Percentiles rank a stretch among this genome's conserved stretches.
These are phyloP conservation scores for Tenodera sinensis DNA, from an alignment of 2,888 invertebrate species.

Conservation along the genomic window DNA sequence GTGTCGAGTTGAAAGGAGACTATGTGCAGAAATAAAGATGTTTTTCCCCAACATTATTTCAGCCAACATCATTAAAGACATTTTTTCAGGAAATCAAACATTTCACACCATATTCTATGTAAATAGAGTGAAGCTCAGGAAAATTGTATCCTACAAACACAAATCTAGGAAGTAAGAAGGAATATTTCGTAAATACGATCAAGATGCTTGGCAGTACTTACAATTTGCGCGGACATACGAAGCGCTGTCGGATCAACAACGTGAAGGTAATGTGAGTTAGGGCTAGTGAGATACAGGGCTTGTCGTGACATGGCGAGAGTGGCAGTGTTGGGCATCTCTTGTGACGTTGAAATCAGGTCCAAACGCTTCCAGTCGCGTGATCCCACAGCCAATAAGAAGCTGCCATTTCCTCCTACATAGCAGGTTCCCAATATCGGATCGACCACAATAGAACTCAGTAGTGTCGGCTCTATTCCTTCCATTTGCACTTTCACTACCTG, in stretches of 20 bases:
- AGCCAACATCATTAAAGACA: too few species aligned
- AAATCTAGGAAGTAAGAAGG: too few species aligned
- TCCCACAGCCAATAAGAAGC: not conserved
- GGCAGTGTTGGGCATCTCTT: not conserved
- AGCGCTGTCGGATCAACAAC: not conserved
- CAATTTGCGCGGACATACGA: not conserved
- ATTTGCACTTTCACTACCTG: not conserved
- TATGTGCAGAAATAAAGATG: too few species aligned
- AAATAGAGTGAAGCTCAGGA: too few species aligned
- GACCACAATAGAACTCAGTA: not conserved
- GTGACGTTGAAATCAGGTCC: not conserved
- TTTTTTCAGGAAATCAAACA: too few species aligned
- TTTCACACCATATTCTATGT: too few species aligned
- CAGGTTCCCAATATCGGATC: not conserved
- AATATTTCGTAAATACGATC: too few species aligned
- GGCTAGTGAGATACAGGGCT: conserved; percentile 13
- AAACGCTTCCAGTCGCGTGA: not conserved
- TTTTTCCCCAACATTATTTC: too few species aligned
- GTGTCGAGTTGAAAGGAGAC: too few species aligned
- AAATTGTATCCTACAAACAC: too few species aligned
- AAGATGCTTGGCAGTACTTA: not conserved
- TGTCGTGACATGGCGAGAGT: not conserved
- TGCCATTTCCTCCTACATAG: not conserved
- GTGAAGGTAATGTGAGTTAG: conserved; percentile 1
- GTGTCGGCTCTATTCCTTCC: not conserved